Evolutionary conservation across 2,113 vertebrate species (phyloP).

Genomic region (Melanerpes formicivorus): DNA sequence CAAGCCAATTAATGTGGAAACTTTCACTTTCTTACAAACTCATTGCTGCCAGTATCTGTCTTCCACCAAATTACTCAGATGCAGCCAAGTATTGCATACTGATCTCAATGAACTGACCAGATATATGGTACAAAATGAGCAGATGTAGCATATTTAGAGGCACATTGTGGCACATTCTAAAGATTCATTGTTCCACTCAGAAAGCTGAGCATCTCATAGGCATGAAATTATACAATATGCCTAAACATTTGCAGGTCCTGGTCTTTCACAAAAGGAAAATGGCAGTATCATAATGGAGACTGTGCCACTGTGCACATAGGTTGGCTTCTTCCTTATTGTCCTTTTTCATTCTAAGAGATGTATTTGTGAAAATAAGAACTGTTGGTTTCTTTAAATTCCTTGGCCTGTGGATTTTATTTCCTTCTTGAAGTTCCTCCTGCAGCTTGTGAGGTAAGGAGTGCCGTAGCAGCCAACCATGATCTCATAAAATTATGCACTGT

Average conservation of each 20-base stretch:
- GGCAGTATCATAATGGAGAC: background rate
- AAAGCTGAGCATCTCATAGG: background rate
- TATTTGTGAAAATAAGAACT: background rate
- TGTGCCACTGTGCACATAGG: background rate
- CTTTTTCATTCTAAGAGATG: background rate
- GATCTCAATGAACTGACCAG: fast-evolving
- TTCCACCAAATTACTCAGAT: background rate
- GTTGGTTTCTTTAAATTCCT: background rate
- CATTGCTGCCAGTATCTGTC: background rate
- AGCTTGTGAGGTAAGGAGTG: background rate
- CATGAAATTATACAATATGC: background rate
- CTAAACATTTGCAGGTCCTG: background rate
- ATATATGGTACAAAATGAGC: background rate
- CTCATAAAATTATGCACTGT: background rate
- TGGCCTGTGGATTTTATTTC: background rate
- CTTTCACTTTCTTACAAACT: background rate
- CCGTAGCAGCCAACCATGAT: background rate
- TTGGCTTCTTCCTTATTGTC: background rate
- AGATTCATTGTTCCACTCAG: background rate
- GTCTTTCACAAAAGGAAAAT: background rate
- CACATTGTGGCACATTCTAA: background rate
- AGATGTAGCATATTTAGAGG: background rate
- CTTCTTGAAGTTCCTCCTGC: background rate
- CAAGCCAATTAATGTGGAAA: background rate
- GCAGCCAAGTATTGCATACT: background rate